A percentile compares a stretch with the other conserved stretches of the same genome.
Evolutionary conservation across 1,140 invertebrate species (phyloP).

Genomic region (Thaumatotibia leucotreta): DNA sequence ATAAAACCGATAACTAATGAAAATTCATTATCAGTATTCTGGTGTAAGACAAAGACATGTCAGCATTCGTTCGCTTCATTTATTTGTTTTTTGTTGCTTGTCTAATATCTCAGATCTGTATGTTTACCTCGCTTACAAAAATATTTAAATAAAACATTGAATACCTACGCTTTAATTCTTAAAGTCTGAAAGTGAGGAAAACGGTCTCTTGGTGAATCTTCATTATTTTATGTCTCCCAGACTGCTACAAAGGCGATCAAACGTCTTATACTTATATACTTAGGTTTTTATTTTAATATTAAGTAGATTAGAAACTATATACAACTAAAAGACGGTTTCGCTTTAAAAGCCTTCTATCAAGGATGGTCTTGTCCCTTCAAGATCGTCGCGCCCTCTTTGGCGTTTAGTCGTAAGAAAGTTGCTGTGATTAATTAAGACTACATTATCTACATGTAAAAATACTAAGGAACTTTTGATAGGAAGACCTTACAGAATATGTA

Average conservation of each 20-base stretch:
- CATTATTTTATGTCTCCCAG: background rate
- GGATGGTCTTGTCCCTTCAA: background rate
- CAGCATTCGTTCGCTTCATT: too few relatives aligned
- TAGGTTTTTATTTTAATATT: background rate
- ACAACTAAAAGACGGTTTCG: background rate
- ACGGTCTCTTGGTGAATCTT: background rate
- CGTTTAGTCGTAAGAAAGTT: background rate
- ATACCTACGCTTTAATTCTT: too few relatives aligned
- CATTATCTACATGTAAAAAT: background rate
- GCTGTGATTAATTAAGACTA: background rate
- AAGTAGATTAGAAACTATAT: background rate
- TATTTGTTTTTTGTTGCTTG: too few relatives aligned
- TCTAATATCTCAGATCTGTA: background rate
- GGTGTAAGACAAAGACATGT: too few relatives aligned
- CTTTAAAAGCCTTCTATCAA: background rate
- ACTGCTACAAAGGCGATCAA: background rate
- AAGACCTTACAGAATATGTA: background rate
- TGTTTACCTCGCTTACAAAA: background rate
- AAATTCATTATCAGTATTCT: too few relatives aligned
- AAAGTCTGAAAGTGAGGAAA: background rate
- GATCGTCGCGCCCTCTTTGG: background rate
- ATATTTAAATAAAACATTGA: too few relatives aligned
- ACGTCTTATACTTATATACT: background rate
- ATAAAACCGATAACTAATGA: too few relatives aligned
- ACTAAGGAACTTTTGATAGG: background rate